phyloP scores from a whole-genome alignment of 1,140 invertebrate genomes.

The Doryteuthis pealeii region DNA sequence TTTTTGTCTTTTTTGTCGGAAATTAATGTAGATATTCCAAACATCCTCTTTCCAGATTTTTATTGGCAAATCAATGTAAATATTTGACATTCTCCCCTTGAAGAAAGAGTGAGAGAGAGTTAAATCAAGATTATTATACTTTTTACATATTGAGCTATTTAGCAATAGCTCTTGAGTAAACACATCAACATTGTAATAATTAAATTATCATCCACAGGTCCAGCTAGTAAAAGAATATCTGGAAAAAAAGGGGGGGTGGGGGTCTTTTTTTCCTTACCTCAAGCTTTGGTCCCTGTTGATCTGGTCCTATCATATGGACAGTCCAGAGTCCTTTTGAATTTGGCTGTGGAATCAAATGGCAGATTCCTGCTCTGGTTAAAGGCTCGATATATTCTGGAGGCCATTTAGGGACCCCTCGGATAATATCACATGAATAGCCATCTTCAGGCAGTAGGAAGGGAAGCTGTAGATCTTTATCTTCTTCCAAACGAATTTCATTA shows the following conservation, averaged over 20 bases:
- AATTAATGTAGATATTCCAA: too few species aligned
- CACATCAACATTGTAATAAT: too few species aligned
- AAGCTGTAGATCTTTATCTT: slow-evolving; percentile 84
- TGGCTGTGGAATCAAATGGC: slow-evolving; percentile 84
- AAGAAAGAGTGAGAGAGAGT: too few species aligned
- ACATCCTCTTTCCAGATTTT: too few species aligned
- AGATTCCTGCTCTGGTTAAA: slow-evolving; percentile 80
- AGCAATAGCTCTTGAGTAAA: too few species aligned
- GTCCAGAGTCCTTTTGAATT: slow-evolving; percentile 91
- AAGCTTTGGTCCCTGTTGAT: slow-evolving; percentile 26
- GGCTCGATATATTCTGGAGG: slow-evolving; percentile 89
- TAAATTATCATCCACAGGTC: too few species aligned
- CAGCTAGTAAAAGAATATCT: too few species aligned
- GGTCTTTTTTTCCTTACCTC: slow-evolving; percentile 34
- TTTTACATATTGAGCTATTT: too few species aligned
- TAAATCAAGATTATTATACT: too few species aligned
- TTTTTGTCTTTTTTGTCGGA: too few species aligned
- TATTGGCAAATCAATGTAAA: too few species aligned
- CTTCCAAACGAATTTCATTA: slow-evolving; percentile 74
- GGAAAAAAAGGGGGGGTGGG: not conserved
- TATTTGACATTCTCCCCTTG: too few species aligned
- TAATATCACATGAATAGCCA: slow-evolving; percentile 96
- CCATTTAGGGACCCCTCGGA: slow-evolving; percentile 81
- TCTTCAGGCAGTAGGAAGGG: slow-evolving; percentile 94
- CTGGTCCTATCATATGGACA: slow-evolving; percentile 76